phyloP scores from a whole-genome alignment of 1,140 invertebrate species.

The Wasmannia auropunctata region DNA sequence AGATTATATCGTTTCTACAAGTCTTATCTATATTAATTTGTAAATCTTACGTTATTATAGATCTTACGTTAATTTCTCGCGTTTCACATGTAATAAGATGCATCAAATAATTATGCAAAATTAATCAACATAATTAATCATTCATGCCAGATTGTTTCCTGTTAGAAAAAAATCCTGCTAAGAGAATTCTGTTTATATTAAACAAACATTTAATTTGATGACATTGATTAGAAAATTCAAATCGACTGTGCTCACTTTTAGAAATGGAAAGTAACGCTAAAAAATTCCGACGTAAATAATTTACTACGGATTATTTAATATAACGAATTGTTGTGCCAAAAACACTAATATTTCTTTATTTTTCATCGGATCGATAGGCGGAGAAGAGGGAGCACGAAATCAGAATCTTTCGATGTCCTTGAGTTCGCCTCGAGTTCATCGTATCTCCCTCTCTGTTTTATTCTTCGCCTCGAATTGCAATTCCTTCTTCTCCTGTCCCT shows the following conservation, averaged over 20 bases:
- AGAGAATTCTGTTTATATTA: not conserved
- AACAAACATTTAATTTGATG: not conserved
- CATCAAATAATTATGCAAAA: not conserved
- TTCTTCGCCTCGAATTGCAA: slow-evolving; percentile 1
- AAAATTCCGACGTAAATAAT: not conserved
- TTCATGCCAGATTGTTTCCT: not conserved
- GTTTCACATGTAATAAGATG: not conserved
- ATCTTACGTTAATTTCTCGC: not conserved
- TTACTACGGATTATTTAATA: not conserved
- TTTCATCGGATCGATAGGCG: not conserved
- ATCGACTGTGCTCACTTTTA: not conserved
- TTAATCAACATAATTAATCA: not conserved
- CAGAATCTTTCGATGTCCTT: slow-evolving; percentile 44
- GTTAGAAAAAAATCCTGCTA: not conserved
- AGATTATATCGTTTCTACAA: not conserved
- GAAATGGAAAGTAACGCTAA: not conserved
- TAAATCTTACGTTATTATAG: not conserved
- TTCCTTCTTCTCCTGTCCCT: slow-evolving; percentile 15
- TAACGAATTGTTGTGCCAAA: not conserved
- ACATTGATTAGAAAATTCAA: not conserved
- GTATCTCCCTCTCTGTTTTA: slow-evolving; percentile 23
- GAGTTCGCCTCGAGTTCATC: slow-evolving; percentile 1
- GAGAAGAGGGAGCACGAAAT: not conserved
- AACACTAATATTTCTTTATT: slow-evolving; percentile 8
- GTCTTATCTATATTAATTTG: not conserved